These are phyloP conservation scores for Tineola bisselliella DNA, from an alignment of 2,888 invertebrate species.

Conservation along the genomic window DNA sequence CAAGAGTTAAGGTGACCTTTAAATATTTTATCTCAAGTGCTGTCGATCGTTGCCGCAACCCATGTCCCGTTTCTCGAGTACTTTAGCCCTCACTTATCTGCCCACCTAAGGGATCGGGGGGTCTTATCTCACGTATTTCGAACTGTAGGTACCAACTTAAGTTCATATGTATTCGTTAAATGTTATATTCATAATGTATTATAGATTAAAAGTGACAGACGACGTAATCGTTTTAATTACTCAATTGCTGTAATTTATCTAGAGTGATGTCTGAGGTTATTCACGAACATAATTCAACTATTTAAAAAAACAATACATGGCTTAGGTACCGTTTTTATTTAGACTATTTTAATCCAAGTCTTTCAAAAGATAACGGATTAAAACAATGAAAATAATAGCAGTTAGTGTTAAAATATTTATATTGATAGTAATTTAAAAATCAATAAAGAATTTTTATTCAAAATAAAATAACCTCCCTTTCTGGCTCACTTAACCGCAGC, in stretches of 20 bases:
- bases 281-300: too few relatives aligned
- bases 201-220: neutral
- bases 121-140: conserved; percentile 2
- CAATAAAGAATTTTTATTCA: neutral
- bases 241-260: too few relatives aligned
- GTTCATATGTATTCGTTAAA: neutral
- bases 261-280: too few relatives aligned
- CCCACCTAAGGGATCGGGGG: conserved; percentile 1
- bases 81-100: conserved; percentile 8
- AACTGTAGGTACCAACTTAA: neutral
- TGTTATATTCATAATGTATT: neutral
- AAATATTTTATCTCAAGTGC: conserved; percentile 52
- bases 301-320: too few relatives aligned
- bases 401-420: neutral
- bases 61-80: conserved; percentile 25
- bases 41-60: conserved; percentile 48
- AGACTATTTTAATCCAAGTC: too few relatives aligned
- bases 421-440: neutral
- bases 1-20: neutral
- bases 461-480: neutral
- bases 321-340: too few relatives aligned
- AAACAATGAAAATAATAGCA: too few relatives aligned
- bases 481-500: neutral
- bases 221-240: neutral
- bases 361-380: too few relatives aligned